phyloP scores from a whole-genome alignment of 2,888 invertebrate species.

The Tinea semifulvella region DNA sequence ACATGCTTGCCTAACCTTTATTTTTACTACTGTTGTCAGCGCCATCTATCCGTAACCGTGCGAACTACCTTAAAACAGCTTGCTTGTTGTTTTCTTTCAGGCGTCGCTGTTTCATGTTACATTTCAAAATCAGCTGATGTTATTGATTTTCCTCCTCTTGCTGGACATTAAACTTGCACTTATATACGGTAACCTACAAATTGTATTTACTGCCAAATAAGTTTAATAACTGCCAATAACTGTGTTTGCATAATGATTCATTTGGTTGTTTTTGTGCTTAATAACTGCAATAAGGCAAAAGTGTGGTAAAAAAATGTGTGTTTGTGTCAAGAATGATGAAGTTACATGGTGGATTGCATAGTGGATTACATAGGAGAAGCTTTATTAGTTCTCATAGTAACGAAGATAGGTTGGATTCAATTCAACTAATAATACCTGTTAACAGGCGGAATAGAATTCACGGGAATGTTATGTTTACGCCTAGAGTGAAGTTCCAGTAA shows the following conservation, averaged over 20 bases:
- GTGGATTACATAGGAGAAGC: conserved; percentile 40
- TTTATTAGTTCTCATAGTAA: conserved; percentile 45
- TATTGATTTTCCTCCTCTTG: neutral
- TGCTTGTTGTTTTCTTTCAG: neutral
- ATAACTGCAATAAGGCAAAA: neutral
- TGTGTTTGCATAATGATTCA: neutral
- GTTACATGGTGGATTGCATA: conserved; percentile 39
- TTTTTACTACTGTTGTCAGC: neutral
- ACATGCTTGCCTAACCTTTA: too few relatives aligned
- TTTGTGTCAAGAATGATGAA: conserved; percentile 21
- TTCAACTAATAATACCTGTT: conserved; percentile 45
- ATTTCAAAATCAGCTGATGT: neutral
- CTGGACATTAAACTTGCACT: neutral
- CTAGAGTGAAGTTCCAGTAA: neutral
- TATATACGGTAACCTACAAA: neutral
- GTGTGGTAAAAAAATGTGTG: conserved; percentile 17
- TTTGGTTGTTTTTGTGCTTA: neutral
- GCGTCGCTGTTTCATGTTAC: too few relatives aligned
- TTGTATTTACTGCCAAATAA: neutral
- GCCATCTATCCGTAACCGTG: neutral
- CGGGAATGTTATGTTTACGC: conserved; percentile 25
- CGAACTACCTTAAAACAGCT: neutral
- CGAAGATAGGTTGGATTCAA: conserved; percentile 42
- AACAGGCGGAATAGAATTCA: conserved; percentile 30
- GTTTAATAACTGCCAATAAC: neutral